Evolutionary conservation across 2,888 invertebrate species (phyloP).

Genomic region (Graphium colonna): DNA sequence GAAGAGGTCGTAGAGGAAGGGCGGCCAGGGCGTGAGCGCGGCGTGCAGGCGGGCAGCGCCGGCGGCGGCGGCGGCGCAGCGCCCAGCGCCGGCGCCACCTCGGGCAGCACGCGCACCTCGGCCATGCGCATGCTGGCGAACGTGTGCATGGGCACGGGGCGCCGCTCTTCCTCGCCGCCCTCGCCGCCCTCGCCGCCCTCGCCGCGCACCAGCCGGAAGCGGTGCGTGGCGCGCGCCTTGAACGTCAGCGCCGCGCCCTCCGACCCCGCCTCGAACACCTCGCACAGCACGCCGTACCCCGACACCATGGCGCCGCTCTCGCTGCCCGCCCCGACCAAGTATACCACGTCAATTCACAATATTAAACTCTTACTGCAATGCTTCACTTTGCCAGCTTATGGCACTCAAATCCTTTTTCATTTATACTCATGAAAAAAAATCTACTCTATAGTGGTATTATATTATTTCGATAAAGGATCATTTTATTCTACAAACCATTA

Average conservation of each 20-base stretch:
- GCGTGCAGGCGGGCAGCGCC: conserved; percentile 50
- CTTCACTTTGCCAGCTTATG: too few relatives aligned
- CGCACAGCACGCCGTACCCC: conserved; percentile 71
- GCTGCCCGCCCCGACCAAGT: conserved; percentile 36
- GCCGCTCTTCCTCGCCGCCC: too few relatives aligned
- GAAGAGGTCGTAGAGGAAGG: conserved; percentile 63
- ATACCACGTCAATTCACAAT: not conserved
- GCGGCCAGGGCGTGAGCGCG: conserved; percentile 64
- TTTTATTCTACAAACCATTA: too few relatives aligned
- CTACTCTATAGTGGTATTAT: too few relatives aligned
- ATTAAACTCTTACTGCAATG: not conserved
- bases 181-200: too few relatives aligned
- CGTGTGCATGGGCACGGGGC: conserved; percentile 32
- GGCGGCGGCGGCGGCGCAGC: conserved; percentile 26
- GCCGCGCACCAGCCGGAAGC: conserved; percentile 47
- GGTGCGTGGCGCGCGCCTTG: conserved; percentile 65
- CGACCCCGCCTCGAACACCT: conserved; percentile 56
- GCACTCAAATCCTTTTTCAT: too few relatives aligned
- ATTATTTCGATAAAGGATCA: too few relatives aligned
- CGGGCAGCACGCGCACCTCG: conserved; percentile 57
- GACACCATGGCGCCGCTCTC: conserved; percentile 46
- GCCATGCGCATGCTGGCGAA: conserved; percentile 38
- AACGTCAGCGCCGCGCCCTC: conserved; percentile 40
- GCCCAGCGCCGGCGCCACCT: conserved; percentile 43
- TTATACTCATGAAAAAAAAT: too few relatives aligned